phyloP scores from a whole-genome alignment of 2,888 invertebrate genomes.

The Physocephala rufipes region DNA sequence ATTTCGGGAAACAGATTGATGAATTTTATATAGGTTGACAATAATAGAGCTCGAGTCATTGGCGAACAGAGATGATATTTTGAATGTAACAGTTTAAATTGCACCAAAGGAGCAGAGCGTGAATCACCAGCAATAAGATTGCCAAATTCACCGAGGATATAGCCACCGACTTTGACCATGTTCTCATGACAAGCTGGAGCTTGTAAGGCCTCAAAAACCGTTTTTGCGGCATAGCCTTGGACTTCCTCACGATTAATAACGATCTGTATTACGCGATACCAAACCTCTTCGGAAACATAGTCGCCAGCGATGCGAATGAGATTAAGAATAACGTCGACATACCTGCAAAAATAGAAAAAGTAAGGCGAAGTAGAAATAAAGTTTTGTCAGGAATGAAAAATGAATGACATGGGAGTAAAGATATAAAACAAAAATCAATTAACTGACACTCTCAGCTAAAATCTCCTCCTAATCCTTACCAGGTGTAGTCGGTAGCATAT shows the following conservation, averaged over 20 bases:
- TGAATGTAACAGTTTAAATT: conserved; percentile 97
- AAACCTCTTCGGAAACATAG: conserved; percentile 99
- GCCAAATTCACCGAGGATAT: conserved; percentile 98
- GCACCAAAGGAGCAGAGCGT: conserved; percentile 94
- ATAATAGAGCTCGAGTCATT: conserved; percentile 92
- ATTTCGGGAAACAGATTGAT: conserved; percentile 99
- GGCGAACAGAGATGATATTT: conserved; percentile 99
- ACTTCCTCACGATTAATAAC: conserved; percentile 99
- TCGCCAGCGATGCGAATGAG: conserved; percentile 99
- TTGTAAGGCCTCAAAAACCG: conserved; percentile 98
- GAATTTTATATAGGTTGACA: conserved; percentile 99
- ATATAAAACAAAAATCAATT: no score
- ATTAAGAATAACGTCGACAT: conserved; percentile 97
- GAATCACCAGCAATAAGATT: conserved; percentile 99
- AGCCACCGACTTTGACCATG: conserved; percentile 99
- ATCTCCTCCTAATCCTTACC: conserved; percentile 71
- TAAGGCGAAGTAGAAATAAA: background rate
- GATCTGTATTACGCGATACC: conserved; percentile 99
- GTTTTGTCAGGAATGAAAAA: background rate
- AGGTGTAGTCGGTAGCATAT: conserved; percentile 99
- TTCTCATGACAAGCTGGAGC: conserved; percentile 99
- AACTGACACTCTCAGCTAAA: no score
- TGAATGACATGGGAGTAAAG: background rate
- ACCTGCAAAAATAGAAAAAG: conserved; percentile 59
- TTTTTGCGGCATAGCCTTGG: conserved; percentile 99